Evolutionary conservation across 2,888 invertebrate species (phyloP).

Genomic region (Merodon equestris): DNA sequence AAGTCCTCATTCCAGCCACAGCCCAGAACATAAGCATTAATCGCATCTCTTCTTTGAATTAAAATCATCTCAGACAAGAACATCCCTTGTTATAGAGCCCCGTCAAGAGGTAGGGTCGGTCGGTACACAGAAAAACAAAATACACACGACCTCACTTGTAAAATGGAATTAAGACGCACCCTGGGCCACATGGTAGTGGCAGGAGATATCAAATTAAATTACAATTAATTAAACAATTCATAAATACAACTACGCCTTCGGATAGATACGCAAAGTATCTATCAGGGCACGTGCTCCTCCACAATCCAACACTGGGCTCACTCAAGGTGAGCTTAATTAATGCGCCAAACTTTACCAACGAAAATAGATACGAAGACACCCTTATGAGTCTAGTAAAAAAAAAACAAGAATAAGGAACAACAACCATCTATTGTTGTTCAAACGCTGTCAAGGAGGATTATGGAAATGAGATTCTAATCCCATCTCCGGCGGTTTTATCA

Average conservation of each 20-base stretch:
- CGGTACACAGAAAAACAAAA: neutral
- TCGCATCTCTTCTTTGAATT: too few species aligned
- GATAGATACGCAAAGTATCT: too few species aligned
- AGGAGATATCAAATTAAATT: slow-evolving; percentile 30
- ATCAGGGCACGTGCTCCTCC: too few species aligned
- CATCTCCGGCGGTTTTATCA: slow-evolving; percentile 7
- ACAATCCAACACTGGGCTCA: neutral
- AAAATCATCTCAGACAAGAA: too few species aligned
- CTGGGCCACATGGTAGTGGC: slow-evolving; percentile 1
- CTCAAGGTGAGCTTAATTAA: slow-evolving; percentile 33
- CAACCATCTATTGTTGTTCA: neutral
- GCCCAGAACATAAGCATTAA: too few species aligned
- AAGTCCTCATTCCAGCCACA: too few species aligned
- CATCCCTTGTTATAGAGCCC: too few species aligned
- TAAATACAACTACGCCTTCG: slow-evolving; percentile 24
- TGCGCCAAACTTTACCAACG: neutral
- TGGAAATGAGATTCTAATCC: slow-evolving; percentile 38
- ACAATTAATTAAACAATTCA: slow-evolving; percentile 41
- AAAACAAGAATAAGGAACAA: too few species aligned
- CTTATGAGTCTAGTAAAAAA: slow-evolving; percentile 2
- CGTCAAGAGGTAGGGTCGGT: too few species aligned
- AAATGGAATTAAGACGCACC: slow-evolving; percentile 16
- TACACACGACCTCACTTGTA: neutral
- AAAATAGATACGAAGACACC: slow-evolving; percentile 13
- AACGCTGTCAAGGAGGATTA: slow-evolving; percentile 7